Conservation (phyloP, 2,797 vertebrate genomes). For the Trachurus trachurus region DNA sequence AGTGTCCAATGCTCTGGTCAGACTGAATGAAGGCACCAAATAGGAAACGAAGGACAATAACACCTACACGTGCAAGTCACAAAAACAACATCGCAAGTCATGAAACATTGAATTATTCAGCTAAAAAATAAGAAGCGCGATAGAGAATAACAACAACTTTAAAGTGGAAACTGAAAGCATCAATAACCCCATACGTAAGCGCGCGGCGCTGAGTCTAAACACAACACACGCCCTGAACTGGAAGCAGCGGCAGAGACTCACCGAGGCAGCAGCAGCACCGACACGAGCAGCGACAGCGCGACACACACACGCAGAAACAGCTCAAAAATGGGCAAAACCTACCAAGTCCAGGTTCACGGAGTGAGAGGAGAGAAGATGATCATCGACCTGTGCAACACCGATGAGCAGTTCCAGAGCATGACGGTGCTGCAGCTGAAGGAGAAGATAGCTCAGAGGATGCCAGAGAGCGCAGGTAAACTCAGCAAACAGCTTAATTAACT, state of each 20-base stretch:
- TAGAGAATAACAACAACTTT: too few species aligned
- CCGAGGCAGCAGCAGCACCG: fast-evolving
- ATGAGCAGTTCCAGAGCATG: constrained; percentile 70
- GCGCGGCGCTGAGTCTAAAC: fast-evolving
- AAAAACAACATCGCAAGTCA: too few species aligned
- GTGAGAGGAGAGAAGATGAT: constrained; percentile 62
- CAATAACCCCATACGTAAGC: fast-evolving
- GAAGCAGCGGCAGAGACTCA: fast-evolving
- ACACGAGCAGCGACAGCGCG: not conserved
- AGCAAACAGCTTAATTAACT: too few species aligned
- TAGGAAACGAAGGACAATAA: too few species aligned
- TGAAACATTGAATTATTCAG: too few species aligned
- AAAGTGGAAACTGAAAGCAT: constrained; percentile 43
- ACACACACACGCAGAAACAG: too few species aligned
- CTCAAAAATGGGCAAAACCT: constrained; percentile 78
- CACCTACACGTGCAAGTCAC: too few species aligned
- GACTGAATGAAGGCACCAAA: too few species aligned
- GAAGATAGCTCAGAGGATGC: constrained; percentile 69
- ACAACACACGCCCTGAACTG: too few species aligned
- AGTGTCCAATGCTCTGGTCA: too few species aligned
- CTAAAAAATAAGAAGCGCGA: too few species aligned
- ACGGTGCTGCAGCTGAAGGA: constrained; percentile 71
- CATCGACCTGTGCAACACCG: constrained; percentile 73
- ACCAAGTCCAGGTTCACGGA: constrained; percentile 70
- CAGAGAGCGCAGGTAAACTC: constrained; percentile 58